Base-by-base conservation (phyloP, 1,140 invertebrate species). In the Prorops nasuta region DNA sequence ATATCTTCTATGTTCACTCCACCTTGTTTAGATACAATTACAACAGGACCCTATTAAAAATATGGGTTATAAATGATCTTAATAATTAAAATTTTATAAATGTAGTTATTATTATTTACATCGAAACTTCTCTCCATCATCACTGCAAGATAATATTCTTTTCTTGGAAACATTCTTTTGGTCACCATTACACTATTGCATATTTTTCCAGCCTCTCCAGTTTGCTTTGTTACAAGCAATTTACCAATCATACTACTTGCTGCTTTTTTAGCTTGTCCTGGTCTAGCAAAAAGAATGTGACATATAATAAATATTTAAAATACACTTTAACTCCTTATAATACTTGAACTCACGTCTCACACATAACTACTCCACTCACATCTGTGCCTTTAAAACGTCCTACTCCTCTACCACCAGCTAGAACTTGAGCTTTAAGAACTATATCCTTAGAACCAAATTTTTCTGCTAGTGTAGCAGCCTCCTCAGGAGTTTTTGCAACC, bases 1-100 rank as follows among this genome's bases (percentile, higher is more conserved):
- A 97, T 92, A 68, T 97, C 94, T 78, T 98, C 95, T 68, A 98
- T 98, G 70, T 96, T 97, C 2, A 98, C 91, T 64, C 95, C 96
- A 52, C 96, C 95, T 80, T 96, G 91, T 19, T 90, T 90, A 2
- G 93, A 96, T 17, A 93, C 94, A 63, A 98, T 96, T 39, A 98
- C 84, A 8, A 97, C 92, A 18, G 95, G 94, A 40, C 94, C 95
- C 92, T 95, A 21, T 36, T 28, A 42, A 39, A 44, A 8, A 32
- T 20, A 15, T 12, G 8, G 2, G 19, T 32, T 42, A 16, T 4
- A 32, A 17, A 21, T 34, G 17, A 21, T n/a, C 16, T 36, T 21
- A 2, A 20, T 32, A 14, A n/a, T 22, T 32, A 24, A 15, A 2
- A 20, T 28, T 32, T 15, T 6, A 4, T 28, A 28, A 28, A 28